Evolutionary conservation across 2,797 vertebrate species (phyloP), one percentile per base, ranked within the genome.

Genomic region (Vipera latastei): DNA sequence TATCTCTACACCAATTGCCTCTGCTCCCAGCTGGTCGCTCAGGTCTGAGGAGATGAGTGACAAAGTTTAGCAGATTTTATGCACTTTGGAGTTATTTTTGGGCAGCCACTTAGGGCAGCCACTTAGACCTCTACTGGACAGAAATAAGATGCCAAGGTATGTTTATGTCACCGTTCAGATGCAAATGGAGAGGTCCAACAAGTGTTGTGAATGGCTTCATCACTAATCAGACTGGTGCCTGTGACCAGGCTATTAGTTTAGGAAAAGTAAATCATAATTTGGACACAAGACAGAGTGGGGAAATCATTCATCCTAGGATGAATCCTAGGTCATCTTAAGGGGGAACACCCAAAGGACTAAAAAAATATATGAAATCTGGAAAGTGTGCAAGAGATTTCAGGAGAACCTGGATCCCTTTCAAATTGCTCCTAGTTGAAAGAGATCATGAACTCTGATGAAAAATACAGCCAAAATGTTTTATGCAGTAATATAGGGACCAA

Each of bases 361-460:
- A 22, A 57, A 90, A 86, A 12, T 86, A 44, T 32, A 55, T 16
- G 20, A 32, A 26, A 16, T 59, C 11, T 6, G 12, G 1, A 87
- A 92, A 94, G 60, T 57, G 48, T 61, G 4, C 2, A 86, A 93
- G 86, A 48, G 38, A 51, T 91, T 92, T 51, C 44, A 28, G 6
- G 1, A 0, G 20, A 92, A 14, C n/a, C 4, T 32, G 18, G 69
- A 51, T 65, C 25, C 18, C 78, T 91, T 91, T 85, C 78, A 93
- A 89, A 13, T 53, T 83, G 61, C 22, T 12, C 1, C 59, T 3
- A 61, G 73, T 12, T 69, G 92, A 93, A 89, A 1, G 25, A 6
- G 57, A 86, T 26, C n/a, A 55, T 61, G 91, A 69, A 89, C 88
- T 91, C 61, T 6, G 26, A 18, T 61, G 90, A 91, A 93, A 89